Conservation (phyloP, 64 coral and sea anemone species). For the Stichodactyla helianthus region DNA sequence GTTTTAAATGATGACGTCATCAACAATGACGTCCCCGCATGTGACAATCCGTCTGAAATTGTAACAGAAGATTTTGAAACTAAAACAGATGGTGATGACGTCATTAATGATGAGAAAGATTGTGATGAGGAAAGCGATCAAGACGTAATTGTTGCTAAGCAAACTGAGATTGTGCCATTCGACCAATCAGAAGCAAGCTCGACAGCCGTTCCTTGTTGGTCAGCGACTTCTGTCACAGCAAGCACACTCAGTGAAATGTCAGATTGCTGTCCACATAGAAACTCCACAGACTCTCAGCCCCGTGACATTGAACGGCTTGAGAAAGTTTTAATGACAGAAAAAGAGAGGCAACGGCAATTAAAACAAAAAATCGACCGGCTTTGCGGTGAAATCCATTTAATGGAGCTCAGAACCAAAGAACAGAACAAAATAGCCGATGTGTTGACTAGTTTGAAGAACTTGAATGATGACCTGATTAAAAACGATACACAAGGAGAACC, state of each 20-base stretch:
- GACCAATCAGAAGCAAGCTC: constrained; percentile 7
- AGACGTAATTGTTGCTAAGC: neutral
- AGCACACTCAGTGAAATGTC: constrained; percentile 16
- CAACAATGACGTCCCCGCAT: neutral
- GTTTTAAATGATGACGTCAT: neutral
- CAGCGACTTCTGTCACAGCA: neutral
- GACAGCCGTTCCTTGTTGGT: neutral
- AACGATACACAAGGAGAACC: neutral
- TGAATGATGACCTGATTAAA: neutral
- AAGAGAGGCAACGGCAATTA: constrained; percentile 10
- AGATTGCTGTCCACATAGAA: neutral
- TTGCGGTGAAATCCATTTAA: constrained; percentile 21
- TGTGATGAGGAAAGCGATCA: neutral
- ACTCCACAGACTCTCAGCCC: constrained; percentile 8
- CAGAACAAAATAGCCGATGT: constrained; percentile 36
- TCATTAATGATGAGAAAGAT: neutral
- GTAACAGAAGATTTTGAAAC: neutral
- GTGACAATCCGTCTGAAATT: neutral
- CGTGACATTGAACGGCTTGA: constrained; percentile 9
- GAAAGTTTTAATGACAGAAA: neutral
- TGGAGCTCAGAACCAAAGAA: constrained; percentile 18
- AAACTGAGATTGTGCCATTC: neutral
- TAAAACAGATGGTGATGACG: neutral
- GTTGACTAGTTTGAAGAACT: neutral
- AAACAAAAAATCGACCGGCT: constrained; percentile 13